Evolutionary conservation across 2,797 vertebrate species (phyloP), one percentile per base, ranked within the genome.

Genomic region (Epinephelus malabaricus): DNA sequence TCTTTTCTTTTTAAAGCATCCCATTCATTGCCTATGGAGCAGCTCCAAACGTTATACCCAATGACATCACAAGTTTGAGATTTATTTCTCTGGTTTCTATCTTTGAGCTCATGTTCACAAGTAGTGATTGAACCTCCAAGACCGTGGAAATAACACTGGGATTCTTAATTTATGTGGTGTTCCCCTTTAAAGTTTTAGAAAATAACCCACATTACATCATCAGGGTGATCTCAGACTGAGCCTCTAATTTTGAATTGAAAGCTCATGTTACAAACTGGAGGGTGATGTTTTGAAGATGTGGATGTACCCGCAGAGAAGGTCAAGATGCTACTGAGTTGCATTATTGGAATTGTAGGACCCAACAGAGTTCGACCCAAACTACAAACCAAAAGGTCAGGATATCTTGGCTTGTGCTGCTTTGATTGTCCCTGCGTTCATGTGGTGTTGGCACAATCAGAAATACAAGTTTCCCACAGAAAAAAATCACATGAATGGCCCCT

Each of bases 271-370:
- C 0, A 38, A 25, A 56, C 64, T 43, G 21, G 38, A 40, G 7
- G 34, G 45, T 40, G 9, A 27, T 1, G n/a, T 49, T 27, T 40
- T 19, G 21, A 25, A 72, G 38, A 53, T 2, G 3, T n/a, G 3
- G 17, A 6, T 21, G 19, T 60, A 59, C 15, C 6, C 55, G 14
- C 30, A 23, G 11, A 14, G 9, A 21, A 38, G 13, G 7, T 53
- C 38, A 13, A 17, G 19, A 18, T 4, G 2, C 6, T 27, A 8
- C 30, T 64, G 10, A 30, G 55, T 17, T 73, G 69, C 69, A 73
- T 79, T 27, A 38, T 79, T 40, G 69, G 55, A 72, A 38, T 9
- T 73, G n/a, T 59, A 66, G 19, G 68, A 55, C 58, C 30, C 5
- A 51, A 15, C 19, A 47, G 11, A 19, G n/a, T 8, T 72, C 18